phyloP scores from a whole-genome alignment of 2,113 vertebrate species.

The Columbina picui region DNA sequence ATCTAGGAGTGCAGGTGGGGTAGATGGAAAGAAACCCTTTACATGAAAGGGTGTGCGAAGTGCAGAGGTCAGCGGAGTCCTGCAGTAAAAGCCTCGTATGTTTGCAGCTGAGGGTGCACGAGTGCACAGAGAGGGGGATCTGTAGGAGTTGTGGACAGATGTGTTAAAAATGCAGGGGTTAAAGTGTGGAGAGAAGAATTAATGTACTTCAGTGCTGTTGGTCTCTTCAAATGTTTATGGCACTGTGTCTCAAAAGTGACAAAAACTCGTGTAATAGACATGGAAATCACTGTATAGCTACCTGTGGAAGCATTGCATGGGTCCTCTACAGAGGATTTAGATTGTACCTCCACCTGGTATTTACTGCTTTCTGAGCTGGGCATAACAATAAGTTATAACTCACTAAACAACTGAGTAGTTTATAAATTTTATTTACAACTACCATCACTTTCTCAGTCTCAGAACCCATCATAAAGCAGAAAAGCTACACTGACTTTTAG shows the following conservation, averaged over 20 bases:
- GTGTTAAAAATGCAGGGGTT: not conserved
- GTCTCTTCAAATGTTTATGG: not conserved
- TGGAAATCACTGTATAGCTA: not conserved
- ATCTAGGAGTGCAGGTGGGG: not conserved
- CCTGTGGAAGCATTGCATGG: not conserved
- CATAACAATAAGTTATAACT: not conserved
- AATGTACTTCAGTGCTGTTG: not conserved
- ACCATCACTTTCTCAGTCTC: not conserved
- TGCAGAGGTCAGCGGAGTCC: not conserved
- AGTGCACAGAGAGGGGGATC: rapidly evolving
- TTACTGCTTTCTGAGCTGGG: not conserved
- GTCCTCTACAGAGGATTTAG: not conserved
- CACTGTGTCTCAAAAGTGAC: not conserved
- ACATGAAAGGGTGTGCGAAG: rapidly evolving
- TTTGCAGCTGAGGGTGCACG: not conserved
- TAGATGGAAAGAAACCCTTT: not conserved
- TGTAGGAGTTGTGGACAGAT: not conserved
- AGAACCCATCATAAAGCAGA: not conserved
- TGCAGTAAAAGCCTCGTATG: not conserved
- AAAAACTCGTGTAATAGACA: not conserved
- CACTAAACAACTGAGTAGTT: not conserved
- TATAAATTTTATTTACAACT: not conserved
- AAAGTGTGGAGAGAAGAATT: not conserved
- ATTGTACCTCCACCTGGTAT: not conserved
- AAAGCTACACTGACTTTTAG: not conserved